Evolutionary conservation across 1,140 invertebrate genomes (phyloP), one percentile per base, ranked within the genome.

Genomic region (Hylaeus anthracinus): DNA sequence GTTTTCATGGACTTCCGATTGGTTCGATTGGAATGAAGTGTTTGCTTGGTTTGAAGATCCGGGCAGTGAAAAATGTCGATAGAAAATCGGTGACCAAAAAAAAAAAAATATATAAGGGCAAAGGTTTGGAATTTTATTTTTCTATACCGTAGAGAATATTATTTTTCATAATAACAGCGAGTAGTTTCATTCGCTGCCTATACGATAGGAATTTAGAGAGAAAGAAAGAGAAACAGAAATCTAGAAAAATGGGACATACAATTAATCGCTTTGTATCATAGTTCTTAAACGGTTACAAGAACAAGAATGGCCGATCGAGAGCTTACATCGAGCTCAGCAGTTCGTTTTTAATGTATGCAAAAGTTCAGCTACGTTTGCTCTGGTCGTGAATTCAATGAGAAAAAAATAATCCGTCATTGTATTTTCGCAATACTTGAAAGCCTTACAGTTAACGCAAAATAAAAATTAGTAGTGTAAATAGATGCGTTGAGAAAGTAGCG

Each of bases 381-480:
- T 26, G 26, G 26, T 26, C 26, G 0, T 26, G 26, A 26, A 26
- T 26, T 26, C 26, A 9, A 15, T n/a, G 3, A 41, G 1, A 5
- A 45, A 5, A 45, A 45, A 45, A 45, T 39, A 10, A 10, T 43
- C 9, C 8, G 2, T 61, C 15, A 9, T 48, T 48, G 14, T 37
- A 9, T 48, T 60, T 9, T 53, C 41, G 41, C 15, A 9, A 61
- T 51, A 15, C 4, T 15, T 15, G 10, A 51, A 45, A 26, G 1
- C 6, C 14, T 41, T 48, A 12, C 12, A 14, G 15, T 5, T n/a
- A 41, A 65, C 10, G 2, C 1, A 6, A 64, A 4, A 51, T 1
- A 5, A 26, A n/a, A 41, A 5, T 56, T 26, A 71, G 1, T 55
- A 37, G 58, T 85, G 61, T 85, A 85, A 85, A 84, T 85, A 81